Evolutionary conservation across 2,888 invertebrate species (phyloP), one percentile per base, ranked within the genome.

Genomic region (Drosophila diplacantha): DNA sequence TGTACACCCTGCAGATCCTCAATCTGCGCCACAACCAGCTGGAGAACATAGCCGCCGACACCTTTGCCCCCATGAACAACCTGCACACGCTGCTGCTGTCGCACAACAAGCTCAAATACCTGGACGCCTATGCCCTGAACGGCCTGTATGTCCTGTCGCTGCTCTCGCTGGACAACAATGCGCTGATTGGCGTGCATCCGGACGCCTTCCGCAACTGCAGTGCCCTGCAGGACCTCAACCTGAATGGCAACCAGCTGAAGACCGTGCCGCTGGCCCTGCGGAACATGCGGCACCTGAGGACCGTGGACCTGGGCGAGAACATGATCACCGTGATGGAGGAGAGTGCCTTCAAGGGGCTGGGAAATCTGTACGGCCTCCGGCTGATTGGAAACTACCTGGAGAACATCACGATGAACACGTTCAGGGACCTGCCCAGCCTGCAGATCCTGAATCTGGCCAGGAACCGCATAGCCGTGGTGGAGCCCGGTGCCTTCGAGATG

Each of bases 241-340:
- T 97, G 85, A 96, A 95, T 89, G 95, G 94, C 65, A 97, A 97
- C 89, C 92, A 93, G 84, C 90, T 97, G 82, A 93, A 93, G 85
- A 91, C 91, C 78, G 92, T 96, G 79, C 96, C 96, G 43, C 88
- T 92, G 81, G 96, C 96, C 24, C 88, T 97, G 65, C 92, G 93
- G 86, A 94, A 95, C 89, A 94, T 96, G 93, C 92, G 94, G 73
- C 90, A 96, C 83, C 90, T 98, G 83, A 92, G 94, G 86, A 95
- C 95, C 49, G 92, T 98, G 67, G 96, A 97, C 89, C 90, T 98
- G 75, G 96, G 96, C 59, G 96, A 97, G 89, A 98, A 98, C 90
- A 91, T 92, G 87, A 94, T 99, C 86, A 91, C 92, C 57, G 91
- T 92, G 59, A 89, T 98, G 63, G 94, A 95, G 74, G 93, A 94